Conservation (phyloP, 2,888 invertebrate species). For the Cantharis rufa region DNA sequence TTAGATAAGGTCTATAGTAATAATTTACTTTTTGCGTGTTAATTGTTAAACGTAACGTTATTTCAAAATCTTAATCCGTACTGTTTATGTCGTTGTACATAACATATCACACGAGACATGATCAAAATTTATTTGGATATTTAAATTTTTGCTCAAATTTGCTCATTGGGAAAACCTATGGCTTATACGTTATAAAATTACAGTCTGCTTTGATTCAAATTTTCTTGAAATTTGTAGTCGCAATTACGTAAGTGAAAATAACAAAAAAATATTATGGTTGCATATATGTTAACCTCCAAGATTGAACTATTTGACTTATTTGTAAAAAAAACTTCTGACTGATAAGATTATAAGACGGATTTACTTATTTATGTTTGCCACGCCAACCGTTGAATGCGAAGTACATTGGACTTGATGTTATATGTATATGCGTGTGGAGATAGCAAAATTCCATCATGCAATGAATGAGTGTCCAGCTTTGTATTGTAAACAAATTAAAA, state of each 20-base stretch:
- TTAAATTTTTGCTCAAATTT: background rate
- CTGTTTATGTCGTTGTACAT: background rate
- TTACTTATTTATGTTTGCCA: slow-evolving; percentile 19
- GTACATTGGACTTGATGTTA: slow-evolving; percentile 23
- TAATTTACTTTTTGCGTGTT: background rate
- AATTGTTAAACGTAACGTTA: background rate
- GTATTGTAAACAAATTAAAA: slow-evolving; percentile 23
- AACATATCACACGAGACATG: background rate
- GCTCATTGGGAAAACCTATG: background rate
- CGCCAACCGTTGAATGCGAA: slow-evolving; percentile 13
- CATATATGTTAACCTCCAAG: background rate
- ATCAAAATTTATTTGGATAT: background rate
- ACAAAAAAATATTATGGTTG: background rate
- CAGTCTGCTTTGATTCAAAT: too few relatives aligned
- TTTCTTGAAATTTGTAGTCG: background rate
- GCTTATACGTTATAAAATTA: too few relatives aligned
- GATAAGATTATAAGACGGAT: slow-evolving; percentile 23
- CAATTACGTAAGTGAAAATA: background rate
- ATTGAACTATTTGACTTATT: background rate
- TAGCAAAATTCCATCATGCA: slow-evolving; percentile 30
- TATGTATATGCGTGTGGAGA: slow-evolving; percentile 13
- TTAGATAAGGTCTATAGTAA: background rate
- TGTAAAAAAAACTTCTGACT: background rate
- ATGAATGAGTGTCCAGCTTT: slow-evolving; percentile 22
- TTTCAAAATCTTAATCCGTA: background rate